phyloP scores from a whole-genome alignment of 1,140 invertebrate species.

The Lordiphosa mommai region DNA sequence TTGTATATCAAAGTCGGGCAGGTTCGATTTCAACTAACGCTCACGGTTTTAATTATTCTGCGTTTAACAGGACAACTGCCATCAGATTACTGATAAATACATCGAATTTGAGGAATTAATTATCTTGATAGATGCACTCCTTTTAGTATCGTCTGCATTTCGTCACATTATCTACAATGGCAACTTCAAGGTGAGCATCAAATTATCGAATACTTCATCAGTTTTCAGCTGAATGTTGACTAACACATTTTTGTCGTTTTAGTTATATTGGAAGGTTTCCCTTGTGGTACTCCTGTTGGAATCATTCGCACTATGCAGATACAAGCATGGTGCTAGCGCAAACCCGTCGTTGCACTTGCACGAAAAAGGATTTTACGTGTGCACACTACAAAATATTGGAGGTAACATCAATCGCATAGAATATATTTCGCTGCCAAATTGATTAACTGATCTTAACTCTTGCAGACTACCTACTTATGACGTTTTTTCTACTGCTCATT shows the following conservation, averaged over 20 bases:
- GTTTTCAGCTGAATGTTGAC: not conserved
- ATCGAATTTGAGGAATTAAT: constrained; percentile 93
- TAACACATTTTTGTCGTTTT: constrained; percentile 20
- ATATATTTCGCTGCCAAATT: no score
- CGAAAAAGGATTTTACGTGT: constrained; percentile 82
- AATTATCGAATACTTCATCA: not conserved
- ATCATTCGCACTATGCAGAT: constrained; percentile 82
- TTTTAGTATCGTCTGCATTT: constrained; percentile 89
- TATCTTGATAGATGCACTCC: constrained; percentile 89
- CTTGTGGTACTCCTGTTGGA: constrained; percentile 82
- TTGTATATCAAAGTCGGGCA: no score
- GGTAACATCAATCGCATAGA: constrained; percentile 34
- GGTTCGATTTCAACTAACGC: no score
- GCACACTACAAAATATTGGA: constrained; percentile 63
- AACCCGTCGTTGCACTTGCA: constrained; percentile 79
- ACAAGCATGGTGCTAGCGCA: constrained; percentile 61
- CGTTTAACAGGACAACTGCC: constrained; percentile 87
- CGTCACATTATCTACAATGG: constrained; percentile 91
- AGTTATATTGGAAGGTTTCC: constrained; percentile 84
- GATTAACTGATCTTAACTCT: not conserved
- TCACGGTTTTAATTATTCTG: no score
- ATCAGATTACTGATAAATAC: constrained; percentile 90
- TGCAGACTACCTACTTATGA: constrained; percentile 66
- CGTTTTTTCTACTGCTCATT: constrained; percentile 38
- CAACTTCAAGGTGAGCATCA: constrained; percentile 82